A percentile compares a stretch with the other conserved stretches of the same genome.
Evolutionary conservation across 2,797 vertebrate genomes (phyloP).

Genomic region (Anas acuta): DNA sequence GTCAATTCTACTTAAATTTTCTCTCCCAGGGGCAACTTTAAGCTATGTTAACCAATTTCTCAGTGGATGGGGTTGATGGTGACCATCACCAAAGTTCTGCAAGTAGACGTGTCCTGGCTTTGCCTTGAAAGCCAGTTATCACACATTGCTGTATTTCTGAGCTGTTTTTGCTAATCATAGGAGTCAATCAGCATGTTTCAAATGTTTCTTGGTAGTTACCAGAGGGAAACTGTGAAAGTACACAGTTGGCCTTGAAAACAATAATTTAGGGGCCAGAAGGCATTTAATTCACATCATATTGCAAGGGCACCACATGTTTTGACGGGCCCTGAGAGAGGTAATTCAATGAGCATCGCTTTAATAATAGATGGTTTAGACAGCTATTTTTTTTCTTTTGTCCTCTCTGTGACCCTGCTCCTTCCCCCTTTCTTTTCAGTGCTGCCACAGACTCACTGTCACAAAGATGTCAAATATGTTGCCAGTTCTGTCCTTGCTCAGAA

Average conservation of each 20-base stretch:
- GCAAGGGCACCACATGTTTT: slow-evolving; percentile 58
- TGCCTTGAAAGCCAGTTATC: neutral
- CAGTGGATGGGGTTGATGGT: neutral
- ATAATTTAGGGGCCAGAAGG: slow-evolving; percentile 70
- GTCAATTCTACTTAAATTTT: neutral
- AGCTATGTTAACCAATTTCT: rapidly evolving
- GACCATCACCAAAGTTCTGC: neutral
- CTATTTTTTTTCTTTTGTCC: slow-evolving; percentile 57
- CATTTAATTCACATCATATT: slow-evolving; percentile 66
- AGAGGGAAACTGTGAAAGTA: slow-evolving; percentile 44
- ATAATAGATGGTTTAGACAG: slow-evolving; percentile 70
- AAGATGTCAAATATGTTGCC: slow-evolving; percentile 21
- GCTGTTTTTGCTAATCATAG: neutral
- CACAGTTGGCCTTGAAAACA: slow-evolving; percentile 61
- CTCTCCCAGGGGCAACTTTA: neutral
- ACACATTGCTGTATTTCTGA: neutral
- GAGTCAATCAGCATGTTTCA: slow-evolving; percentile 3
- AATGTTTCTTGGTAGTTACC: slow-evolving; percentile 22
- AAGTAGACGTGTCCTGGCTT: rapidly evolving
- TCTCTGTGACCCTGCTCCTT: slow-evolving; percentile 62
- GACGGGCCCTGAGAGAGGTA: slow-evolving; percentile 64
- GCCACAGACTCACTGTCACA: slow-evolving; percentile 37
- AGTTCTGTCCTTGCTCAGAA: neutral
- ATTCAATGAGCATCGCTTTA: slow-evolving; percentile 75
- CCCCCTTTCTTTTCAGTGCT: slow-evolving; percentile 27